Evolutionary conservation across 1,140 invertebrate species (phyloP), one percentile per base, ranked within the genome.

Genomic region (Lineus longissimus): DNA sequence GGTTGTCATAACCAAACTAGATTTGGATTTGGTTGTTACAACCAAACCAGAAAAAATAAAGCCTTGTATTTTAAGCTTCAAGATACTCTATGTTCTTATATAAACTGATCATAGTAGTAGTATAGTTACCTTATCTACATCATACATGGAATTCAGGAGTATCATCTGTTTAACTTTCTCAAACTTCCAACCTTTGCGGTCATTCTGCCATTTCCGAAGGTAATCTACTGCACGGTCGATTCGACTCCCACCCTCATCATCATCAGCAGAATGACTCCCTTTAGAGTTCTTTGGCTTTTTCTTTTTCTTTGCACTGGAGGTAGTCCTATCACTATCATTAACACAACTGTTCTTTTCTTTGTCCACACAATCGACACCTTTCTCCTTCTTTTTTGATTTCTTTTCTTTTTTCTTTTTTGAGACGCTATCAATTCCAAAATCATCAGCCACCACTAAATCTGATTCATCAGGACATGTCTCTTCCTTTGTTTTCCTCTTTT

Each of bases 361-460:
- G 4, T 54, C 47, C 19, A 19, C 25, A 7, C 6, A 19, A 7
- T 54, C 19, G 4, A 54, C 25, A 7, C n/a, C 6, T 54, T 54
- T 54, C 4, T 54, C 4, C 47, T 54, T 54, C 47, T 54, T 54
- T n/a, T n/a, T 54, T n/a, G 47, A 22, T 54, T 54, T 54, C 4
- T n/a, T 54, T 4, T 27, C 47, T n/a, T 54, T 54, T 54, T 54
- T 54, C 19, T 27, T 4, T 4, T 54, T 19, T 54, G n/a, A 19
- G 19, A 4, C 9, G n/a, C 6, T 7, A 19, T 54, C 47, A 27
- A 9, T 54, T 19, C 25, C 47, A 6, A 54, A 4, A 22, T 54
- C 47, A 36, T 15, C 33, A 36, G 15, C 33, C 4, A n/a, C n/a
- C n/a, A n/a, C n/a, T n/a, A n/a, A n/a, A n/a, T n/a, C n/a, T n/a